Evolutionary conservation across 2,797 vertebrate species (phyloP), one percentile per base, ranked within the genome.

Genomic region (Lutjanus argentimaculatus): DNA sequence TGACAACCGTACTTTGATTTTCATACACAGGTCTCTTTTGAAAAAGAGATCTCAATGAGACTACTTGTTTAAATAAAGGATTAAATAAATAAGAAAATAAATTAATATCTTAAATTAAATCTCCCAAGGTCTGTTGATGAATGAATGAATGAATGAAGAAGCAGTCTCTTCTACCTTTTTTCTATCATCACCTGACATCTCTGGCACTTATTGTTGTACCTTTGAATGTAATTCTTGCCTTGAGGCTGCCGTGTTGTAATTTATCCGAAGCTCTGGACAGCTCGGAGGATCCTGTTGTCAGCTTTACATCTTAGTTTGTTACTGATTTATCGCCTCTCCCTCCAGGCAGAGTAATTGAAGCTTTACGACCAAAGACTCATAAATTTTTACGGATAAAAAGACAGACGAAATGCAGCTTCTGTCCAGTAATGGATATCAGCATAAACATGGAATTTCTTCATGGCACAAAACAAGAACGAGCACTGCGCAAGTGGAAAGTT

Each of bases 291-390:
- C 22, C 25, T 0, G 10, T 5, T 70, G 80, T 82, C 84, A 62
- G 72, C 57, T 79, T 75, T 51, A 77, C 74, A 25, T 52, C 69
- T 55, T 14, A 72, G n/a, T 75, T 67, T 51, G 52, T 56, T 51
- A 61, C 15, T 86, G 64, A 86, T 88, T 89, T 71, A 89, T 80
- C 43, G 42, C 72, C 36, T 57, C 13, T 68, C 25, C 30, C 22
- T 57, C 52, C 15, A 30, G 57, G 57, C 43, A 40, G 36, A 42
- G 76, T 59, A 81, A 80, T 75, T 43, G 19, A 48, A 67, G 21
- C 75, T 62, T 70, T 64, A 68, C 1, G n/a, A 48, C 48, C 43
- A 10, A 68, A 53, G 3, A 19, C 63, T 52, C 53, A 21, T 55
- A 71, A 36, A 72, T 75, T 72, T 25, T 68, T 36, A 64, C 45